Evolutionary conservation across 2,113 vertebrate species (phyloP), one percentile per base, ranked within the genome.

Genomic region (Gallinago undulata): DNA sequence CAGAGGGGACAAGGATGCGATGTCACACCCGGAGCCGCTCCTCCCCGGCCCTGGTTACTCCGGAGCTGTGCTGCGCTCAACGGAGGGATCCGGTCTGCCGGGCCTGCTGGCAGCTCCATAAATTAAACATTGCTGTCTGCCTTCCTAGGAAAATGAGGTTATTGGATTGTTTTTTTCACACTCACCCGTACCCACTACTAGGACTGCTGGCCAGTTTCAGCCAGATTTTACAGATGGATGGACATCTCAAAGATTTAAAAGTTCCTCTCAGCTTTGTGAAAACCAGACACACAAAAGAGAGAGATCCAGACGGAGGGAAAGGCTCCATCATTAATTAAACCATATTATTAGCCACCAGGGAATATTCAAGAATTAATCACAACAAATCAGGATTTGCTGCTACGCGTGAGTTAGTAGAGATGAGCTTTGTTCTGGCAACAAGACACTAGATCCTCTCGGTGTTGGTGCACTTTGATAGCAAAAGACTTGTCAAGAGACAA

Each of bases 21-120:
- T 4, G 1, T 59, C 35, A 11, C 62, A 23, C 55, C 28, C 1
- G 0, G 37, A 31, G 41, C 69, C 1, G 1, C 35, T 48, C 24
- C 48, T 22, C 37, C 66, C 50, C 24, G 51, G 39, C 64, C 18
- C 43, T 1, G 2, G 21, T 27, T 27, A 47, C 28, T 39, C 37
- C 39, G 28, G 19, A 27, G 53, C 31, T 53, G 25, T 1, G 4
- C 24, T 47, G 43, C 25, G 6, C 50, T 24, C 6, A 37, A 43
- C 2, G 19, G 6, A 51, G 56, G 87, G 63, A 85, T 19, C 48
- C 31, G 13, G 68, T 57, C 35, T 75, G 55, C 69, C 8, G 8
- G 41, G 24, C 8, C 16, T 15, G 62, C 62, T 51, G 10, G 3
- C 1, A 5, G 68, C 75, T 45, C 51, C 55, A 59, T 11, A 53